These are phyloP conservation scores for Calliopum simillimum DNA, from an alignment of 2,888 invertebrate genomes.

Conservation along the genomic window DNA sequence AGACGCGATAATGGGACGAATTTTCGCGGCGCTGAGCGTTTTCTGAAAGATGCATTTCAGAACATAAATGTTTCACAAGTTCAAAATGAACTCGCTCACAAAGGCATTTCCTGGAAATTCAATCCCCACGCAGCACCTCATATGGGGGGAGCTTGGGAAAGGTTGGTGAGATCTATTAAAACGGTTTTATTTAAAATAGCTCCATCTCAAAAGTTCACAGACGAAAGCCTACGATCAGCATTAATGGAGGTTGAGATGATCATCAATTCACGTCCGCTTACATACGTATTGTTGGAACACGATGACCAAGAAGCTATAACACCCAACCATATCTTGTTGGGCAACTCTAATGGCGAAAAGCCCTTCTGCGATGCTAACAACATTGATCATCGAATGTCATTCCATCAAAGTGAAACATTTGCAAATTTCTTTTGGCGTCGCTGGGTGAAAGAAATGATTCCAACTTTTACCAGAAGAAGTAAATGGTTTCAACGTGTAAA, in stretches of 20 bases:
- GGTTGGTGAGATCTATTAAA: conserved; percentile 23
- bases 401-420: conserved; percentile 29
- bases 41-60: conserved; percentile 8
- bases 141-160: not conserved
- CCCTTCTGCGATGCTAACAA: too few relatives aligned
- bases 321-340: conserved; percentile 38
- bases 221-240: conserved; percentile 37
- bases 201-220: conserved; percentile 37
- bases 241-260: conserved; percentile 41
- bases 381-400: not conserved
- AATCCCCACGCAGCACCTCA: not conserved
- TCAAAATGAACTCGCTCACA: not conserved
- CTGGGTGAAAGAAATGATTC: too few relatives aligned
- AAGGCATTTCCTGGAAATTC: not conserved
- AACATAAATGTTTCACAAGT: not conserved
- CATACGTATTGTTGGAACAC: conserved; percentile 30
- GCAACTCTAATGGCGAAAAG: not conserved
- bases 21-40: too few relatives aligned
- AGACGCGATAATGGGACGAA: conserved; percentile 24
- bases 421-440: conserved; percentile 42
- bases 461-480: conserved; percentile 33
- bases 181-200: conserved; percentile 26
- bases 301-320: conserved; percentile 43
- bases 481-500: conserved; percentile 38
- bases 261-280: too few relatives aligned